Base-by-base conservation (phyloP, 2,113 vertebrate species). In the Leucopternis melanops region DNA sequence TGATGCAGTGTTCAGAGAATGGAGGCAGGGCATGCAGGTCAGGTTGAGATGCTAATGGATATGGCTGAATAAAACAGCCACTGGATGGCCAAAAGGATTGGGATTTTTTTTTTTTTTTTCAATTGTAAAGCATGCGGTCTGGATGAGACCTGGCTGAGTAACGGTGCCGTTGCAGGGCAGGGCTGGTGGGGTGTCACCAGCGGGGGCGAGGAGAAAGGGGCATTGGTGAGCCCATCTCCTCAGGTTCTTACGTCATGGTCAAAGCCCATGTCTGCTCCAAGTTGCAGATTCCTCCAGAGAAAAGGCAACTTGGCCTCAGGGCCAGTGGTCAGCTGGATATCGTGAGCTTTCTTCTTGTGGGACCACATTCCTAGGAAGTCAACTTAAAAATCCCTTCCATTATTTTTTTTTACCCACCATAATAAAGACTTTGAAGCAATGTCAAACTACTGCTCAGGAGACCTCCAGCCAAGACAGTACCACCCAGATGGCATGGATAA, bases 401-500 rank as follows among this genome's bases (percentile, higher is more conserved):
- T 75, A 7, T 10, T 16, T 11, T 42, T 36, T 85, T 66, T n/a
- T 11, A 36, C 14, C 23, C 40, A 62, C 31, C 6, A 1, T 38
- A 77, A 32, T 66, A 47, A 91, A 86, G 77, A 38, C 62, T 66
- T 81, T 6, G 32, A 77, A 77, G 58, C 58, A 55, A 67, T n/a
- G 50, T 62, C 54, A 26, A 57, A 45, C 12, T 45, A 16, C 40
- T n/a, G 40, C 88, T 95, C 65, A 59, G 88, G n/a, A 72, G 77
- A 81, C 6, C 21, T 62, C 10, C 21, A 42, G 32, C 63, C 32
- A 59, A 59, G 55, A 54, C 5, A 50, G 38, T 52, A 65, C 55
- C 38, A 65, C 20, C 27, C 59, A 23, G 66, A 8, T 0, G 7
- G 40, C 63, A 20, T 1, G 3, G 47, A 11, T 2, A 1, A 42